Base-by-base conservation (phyloP, 2,113 vertebrate genomes). In the Elephantulus edwardii region DNA sequence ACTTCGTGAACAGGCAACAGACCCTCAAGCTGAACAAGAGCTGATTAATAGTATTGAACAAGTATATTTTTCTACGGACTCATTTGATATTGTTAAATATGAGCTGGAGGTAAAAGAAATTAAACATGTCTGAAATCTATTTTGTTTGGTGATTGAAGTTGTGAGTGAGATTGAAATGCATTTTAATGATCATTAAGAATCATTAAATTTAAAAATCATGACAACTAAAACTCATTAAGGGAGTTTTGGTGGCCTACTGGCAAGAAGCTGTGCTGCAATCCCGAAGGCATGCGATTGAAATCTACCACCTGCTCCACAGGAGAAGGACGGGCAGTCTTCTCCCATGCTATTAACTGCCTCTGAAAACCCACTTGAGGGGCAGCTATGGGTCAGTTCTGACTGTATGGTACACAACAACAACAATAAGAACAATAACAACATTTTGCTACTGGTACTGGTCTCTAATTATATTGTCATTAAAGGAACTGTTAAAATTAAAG, bases 31-130 rank as follows among this genome's bases (percentile, higher is more conserved):
- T 16, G 98, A 99, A 95, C 99, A 99, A 96, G 99, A 99, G 97
- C 98, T 99, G 96, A 99, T 99, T 91, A 98, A 99, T 96, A 98
- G 98, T 96, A 99, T 99, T 79, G 99, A 99, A 96, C 98, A 99
- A 96, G 97, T 99, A 70, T 99, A 99, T 98, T 99, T 98, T 97
- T 99, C 98, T 60, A 98, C 64, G 64, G 99, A 99, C 97, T 99
- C 99, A 82, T 99, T 99, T 93, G 99, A 99, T 97, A 98, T 99
- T 98, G 99, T 99, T 95, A 98, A 98, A 93, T 98, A 99, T 81
- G 99, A 99, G 68, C 98, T 99, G 94, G 98, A 99, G 99, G 99
- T 99, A 97, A 98, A 98, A 26, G 46, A 86, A 95, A 46, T 94
- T 84, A 90, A 72, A 20, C 44, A 24, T 19, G 42, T 54, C 10